phyloP scores from a whole-genome alignment of 2,888 invertebrate species.

The Aelia acuminata region DNA sequence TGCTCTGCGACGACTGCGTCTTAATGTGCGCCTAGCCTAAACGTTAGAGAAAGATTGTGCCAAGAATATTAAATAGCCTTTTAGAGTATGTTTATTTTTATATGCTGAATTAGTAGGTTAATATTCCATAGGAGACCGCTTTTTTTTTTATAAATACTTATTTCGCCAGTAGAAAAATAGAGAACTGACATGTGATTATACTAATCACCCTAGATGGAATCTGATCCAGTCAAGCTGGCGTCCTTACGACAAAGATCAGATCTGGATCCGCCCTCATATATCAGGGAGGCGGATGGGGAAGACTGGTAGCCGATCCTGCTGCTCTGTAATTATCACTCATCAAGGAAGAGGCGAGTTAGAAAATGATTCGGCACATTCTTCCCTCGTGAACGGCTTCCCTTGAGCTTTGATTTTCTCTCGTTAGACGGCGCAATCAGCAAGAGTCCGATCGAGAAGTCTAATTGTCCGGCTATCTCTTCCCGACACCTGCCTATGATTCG shows the following conservation, averaged over 20 bases:
- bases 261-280: slow-evolving; percentile 12
- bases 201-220: background rate
- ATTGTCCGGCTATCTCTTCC: background rate
- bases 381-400: background rate
- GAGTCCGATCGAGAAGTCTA: slow-evolving; percentile 33
- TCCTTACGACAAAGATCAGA: slow-evolving; percentile 33
- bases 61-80: too few species aligned
- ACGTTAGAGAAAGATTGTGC: too few species aligned
- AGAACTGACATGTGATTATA: background rate
- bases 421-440: slow-evolving; percentile 36
- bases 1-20: too few species aligned
- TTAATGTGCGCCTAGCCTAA: too few species aligned
- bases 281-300: background rate
- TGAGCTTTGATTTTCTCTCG: slow-evolving; percentile 28
- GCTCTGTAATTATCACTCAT: slow-evolving; percentile 39
- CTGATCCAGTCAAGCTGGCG: background rate
- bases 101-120: too few species aligned
- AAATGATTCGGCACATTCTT: slow-evolving; percentile 48
- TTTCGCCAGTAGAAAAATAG: background rate
- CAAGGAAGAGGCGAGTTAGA: background rate
- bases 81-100: too few species aligned
- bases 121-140: too few species aligned
- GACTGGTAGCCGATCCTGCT: slow-evolving; percentile 31
- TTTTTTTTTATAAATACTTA: background rate
- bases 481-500: background rate